Evolutionary conservation across 2,797 vertebrate species (phyloP), one percentile per base, ranked within the genome.

Genomic region (Macropodus opercularis): DNA sequence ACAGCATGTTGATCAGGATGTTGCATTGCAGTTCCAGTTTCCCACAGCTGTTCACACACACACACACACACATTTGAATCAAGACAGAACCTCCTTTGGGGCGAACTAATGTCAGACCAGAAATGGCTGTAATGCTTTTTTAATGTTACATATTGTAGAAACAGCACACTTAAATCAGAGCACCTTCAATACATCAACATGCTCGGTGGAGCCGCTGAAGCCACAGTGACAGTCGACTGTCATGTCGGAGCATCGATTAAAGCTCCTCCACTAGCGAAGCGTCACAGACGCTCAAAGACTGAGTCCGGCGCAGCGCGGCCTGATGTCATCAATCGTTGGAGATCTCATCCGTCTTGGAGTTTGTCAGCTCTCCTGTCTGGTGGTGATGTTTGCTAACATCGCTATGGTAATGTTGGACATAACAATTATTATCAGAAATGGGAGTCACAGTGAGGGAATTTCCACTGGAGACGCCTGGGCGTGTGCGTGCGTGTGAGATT

Each of bases 321-420:
- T 44, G 72, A 69, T 70, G 55, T 23, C 56, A 75, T 72, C 47
- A 13, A n/a, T n/a, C n/a, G n/a, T 42, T 43, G 50, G 41, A 63
- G 44, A 31, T 29, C 81, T 82, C 77, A 81, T 85, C 81, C 78
- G 21, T 63, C 62, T 66, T 8, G 13, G 49, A 40, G 49, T 75
- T 80, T 80, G 60, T 47, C 68, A 21, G 63, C 53, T 75, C 47
- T 66, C 58, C 59, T 54, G 51, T 73, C 61, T 76, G 77, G 48
- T 49, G 50, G 51, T 36, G 15, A 53, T 77, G 76, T 79, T 87
- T 87, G 74, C 63, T 84, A 68, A 62, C 62, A 81, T 83, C 36
- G 62, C 81, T 69, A 77, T 85, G 78, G 79, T 63, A 75, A 85
- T 77, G 65, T 80, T 81, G 82, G 83, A 77, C 63, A 79, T 63